A percentile compares a stretch with the other conserved stretches of the same genome.
These are phyloP conservation scores for Cacatua alba DNA, from an alignment of 2,113 vertebrate species.

Conservation along the genomic window DNA sequence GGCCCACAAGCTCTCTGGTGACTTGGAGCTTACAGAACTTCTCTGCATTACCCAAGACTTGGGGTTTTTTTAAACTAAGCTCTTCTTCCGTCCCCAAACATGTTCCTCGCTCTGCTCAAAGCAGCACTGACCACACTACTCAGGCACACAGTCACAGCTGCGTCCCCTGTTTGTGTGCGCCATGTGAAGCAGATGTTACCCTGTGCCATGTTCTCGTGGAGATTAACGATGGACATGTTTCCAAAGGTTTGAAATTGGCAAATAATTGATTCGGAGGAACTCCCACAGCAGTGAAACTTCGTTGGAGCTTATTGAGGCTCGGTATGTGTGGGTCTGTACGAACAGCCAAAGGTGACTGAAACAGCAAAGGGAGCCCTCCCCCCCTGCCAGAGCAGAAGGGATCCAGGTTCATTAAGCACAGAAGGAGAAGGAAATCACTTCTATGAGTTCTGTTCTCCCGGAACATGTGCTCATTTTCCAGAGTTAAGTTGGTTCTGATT, in stretches of 20 bases:
- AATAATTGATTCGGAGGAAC: slow-evolving; percentile 48
- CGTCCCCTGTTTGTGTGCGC: not conserved
- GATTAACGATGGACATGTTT: slow-evolving; percentile 7
- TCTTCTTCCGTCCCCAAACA: not conserved
- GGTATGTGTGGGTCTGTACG: not conserved
- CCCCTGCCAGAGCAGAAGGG: not conserved
- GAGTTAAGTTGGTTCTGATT: not conserved
- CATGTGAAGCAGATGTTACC: not conserved
- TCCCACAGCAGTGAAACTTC: slow-evolving; percentile 3
- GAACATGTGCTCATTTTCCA: not conserved
- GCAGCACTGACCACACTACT: not conserved
- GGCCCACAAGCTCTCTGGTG: not conserved
- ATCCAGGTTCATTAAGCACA: not conserved
- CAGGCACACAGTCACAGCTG: not conserved
- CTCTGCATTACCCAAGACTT: slow-evolving; percentile 1
- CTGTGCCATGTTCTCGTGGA: not conserved
- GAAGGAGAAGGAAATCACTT: not conserved
- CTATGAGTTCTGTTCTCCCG: not conserved
- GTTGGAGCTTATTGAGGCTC: slow-evolving; percentile 8
- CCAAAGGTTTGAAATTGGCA: slow-evolving; percentile 48
- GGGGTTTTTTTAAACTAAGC: not conserved
- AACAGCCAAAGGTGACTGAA: not conserved
- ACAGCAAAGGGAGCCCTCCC: not conserved
- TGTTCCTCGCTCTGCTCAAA: not conserved
- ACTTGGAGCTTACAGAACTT: slow-evolving; percentile 9